Conservation (phyloP, 2,113 vertebrate genomes). For the Pterocles orientalis region DNA sequence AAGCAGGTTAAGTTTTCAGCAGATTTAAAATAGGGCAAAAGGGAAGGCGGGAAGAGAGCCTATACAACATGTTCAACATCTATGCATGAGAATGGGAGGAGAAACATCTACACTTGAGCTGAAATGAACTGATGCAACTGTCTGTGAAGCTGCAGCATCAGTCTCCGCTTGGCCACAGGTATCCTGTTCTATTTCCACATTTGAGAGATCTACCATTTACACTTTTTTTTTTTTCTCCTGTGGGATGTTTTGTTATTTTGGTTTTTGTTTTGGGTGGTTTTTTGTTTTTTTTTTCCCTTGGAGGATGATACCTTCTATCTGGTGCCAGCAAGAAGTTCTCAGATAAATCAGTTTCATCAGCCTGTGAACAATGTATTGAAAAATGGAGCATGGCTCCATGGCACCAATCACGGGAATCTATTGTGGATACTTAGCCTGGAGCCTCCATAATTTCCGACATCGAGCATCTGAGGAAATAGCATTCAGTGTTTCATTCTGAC, state of each 20-base stretch:
- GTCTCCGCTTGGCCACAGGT: not conserved
- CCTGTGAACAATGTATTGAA: not conserved
- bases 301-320: not conserved
- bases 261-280: not conserved
- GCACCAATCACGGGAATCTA: not conserved
- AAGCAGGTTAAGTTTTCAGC: not conserved
- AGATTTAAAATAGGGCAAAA: conserved; percentile 39
- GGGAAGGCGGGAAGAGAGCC: not conserved
- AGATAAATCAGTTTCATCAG: conserved; percentile 15
- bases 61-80: not conserved
- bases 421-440: not conserved
- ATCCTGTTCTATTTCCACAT: not conserved
- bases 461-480: not conserved
- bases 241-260: not conserved
- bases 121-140: not conserved
- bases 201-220: not conserved
- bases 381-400: not conserved
- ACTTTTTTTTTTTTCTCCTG: not conserved
- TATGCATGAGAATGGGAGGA: not conserved
- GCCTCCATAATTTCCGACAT: conserved; percentile 37
- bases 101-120: not conserved
- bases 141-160: not conserved
- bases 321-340: not conserved
- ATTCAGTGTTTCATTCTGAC: conserved; percentile 35
- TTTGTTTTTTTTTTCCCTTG: not conserved